Conservation (phyloP, 2,113 vertebrate genomes). For the Oplegnathus fasciatus region DNA sequence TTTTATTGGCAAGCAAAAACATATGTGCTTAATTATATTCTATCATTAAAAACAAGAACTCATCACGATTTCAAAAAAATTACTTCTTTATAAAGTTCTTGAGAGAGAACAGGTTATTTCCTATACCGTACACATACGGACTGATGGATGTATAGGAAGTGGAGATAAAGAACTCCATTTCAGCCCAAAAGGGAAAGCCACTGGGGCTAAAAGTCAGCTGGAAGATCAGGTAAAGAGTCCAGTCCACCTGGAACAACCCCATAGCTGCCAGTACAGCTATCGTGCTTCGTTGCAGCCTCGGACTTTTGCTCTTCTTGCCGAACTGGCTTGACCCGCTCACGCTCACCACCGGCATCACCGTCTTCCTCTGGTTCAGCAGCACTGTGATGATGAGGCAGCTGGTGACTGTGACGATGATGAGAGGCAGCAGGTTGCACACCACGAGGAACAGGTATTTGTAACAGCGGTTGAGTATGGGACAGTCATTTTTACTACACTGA, state of each 20-base stretch:
- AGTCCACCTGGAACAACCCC: slow-evolving; percentile 81
- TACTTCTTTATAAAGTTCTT: slow-evolving; percentile 60
- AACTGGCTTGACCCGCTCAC: background rate
- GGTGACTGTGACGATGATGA: slow-evolving; percentile 77
- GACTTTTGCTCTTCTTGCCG: slow-evolving; percentile 26
- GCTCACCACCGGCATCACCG: slow-evolving; percentile 29
- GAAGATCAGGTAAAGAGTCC: slow-evolving; percentile 80
- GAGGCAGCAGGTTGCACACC: slow-evolving; percentile 76
- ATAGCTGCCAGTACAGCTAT: slow-evolving; percentile 79
- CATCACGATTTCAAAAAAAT: background rate
- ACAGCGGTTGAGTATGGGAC: slow-evolving; percentile 55
- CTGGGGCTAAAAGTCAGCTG: slow-evolving; percentile 53
- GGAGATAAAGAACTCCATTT: slow-evolving; percentile 80
- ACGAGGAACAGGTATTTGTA: slow-evolving; percentile 79
- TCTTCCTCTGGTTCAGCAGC: slow-evolving; percentile 69
- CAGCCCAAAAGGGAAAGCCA: slow-evolving; percentile 65
- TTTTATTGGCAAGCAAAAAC: background rate
- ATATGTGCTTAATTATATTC: background rate
- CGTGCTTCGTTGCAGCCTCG: slow-evolving; percentile 65
- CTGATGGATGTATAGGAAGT: slow-evolving; percentile 79
- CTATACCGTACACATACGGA: slow-evolving; percentile 83
- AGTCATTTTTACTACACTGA: slow-evolving; percentile 63
- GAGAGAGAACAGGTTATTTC: slow-evolving; percentile 77
- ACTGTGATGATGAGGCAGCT: slow-evolving; percentile 75
- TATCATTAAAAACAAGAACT: background rate